Base-by-base conservation (phyloP, 2,888 invertebrate genomes). In the Ochropleura plecta region DNA sequence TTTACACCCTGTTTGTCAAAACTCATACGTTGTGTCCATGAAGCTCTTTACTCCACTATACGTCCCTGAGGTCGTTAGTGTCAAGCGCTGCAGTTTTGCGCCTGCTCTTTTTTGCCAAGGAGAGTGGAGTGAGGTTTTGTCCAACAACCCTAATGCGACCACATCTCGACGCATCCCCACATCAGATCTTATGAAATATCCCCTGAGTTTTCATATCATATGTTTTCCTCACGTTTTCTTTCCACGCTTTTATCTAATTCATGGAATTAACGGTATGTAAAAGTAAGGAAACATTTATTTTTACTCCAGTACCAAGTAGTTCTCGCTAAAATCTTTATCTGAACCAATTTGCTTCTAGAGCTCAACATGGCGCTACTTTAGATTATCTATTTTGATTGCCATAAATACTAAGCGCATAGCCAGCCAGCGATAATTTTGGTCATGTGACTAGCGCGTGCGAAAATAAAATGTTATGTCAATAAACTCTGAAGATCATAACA, bases 361-460 rank as follows among this genome's bases (percentile, higher is more conserved):
- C 18, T 20, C 5, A 63, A 81, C 76, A 80, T 67, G 76, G 81
- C 81, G 71, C 81, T 81, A 66, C 57, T 80, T 72, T 70, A 72
- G 44, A 67, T 79, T 69, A 69, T 74, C 74, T 60, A 5, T 16
- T 8, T n/a, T 18, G 79, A 79, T 79, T 49, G 3, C 64, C 8
- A 20, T 51, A 16, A 16, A 4, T 59, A 16, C 30, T 57, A 16
- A 40, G 9, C 67, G 40, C 73, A 78, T 65, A 40, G 10, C 48
- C 30, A 55, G 14, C 18, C n/a, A 44, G 10, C 16, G 60, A 68
- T 64, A 51, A 62, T 53, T 14, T 60, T 44, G 16, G 20, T 30
- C 18, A 49, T 6, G 30, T 64, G 20, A 53, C 18, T 51, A 30
- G 16, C 30, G 59, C 42, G 8, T 49, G 7, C 12, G 57, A 64